phyloP scores from a whole-genome alignment of 2,113 vertebrate species.

The Geococcyx californianus region DNA sequence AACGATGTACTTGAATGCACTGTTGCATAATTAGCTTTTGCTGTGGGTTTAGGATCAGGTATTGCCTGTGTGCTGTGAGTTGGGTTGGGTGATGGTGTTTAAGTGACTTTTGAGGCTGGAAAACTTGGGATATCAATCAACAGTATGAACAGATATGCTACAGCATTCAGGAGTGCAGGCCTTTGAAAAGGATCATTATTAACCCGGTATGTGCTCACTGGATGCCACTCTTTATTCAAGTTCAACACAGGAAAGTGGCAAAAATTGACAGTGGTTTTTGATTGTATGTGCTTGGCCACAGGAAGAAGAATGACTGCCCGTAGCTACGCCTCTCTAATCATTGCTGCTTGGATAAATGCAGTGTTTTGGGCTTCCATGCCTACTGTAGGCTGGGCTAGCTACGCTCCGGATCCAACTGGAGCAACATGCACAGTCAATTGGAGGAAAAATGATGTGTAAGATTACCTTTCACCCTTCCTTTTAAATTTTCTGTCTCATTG shows the following conservation, averaged over 20 bases:
- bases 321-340: constrained; percentile 84
- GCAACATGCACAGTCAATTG: constrained; percentile 97
- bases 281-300: constrained; percentile 57
- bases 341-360: constrained; percentile 93
- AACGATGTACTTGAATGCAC: neutral
- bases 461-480: neutral
- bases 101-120: neutral
- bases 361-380: constrained; percentile 96
- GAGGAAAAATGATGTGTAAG: constrained; percentile 91
- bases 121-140: neutral
- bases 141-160: too few relatives aligned
- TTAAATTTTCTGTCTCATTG: neutral
- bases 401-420: constrained; percentile 94
- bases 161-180: neutral
- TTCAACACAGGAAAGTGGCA: neutral
- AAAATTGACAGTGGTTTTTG: neutral
- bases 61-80: neutral
- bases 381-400: constrained; percentile 89
- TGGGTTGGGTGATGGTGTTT: neutral
- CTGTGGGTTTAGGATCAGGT: neutral
- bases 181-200: neutral
- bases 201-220: neutral
- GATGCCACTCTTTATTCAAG: neutral
- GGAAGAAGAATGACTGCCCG: constrained; percentile 86
- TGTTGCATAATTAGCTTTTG: neutral